Conservation (phyloP, 1,140 invertebrate genomes). For the Aporrectodea caliginosa region DNA sequence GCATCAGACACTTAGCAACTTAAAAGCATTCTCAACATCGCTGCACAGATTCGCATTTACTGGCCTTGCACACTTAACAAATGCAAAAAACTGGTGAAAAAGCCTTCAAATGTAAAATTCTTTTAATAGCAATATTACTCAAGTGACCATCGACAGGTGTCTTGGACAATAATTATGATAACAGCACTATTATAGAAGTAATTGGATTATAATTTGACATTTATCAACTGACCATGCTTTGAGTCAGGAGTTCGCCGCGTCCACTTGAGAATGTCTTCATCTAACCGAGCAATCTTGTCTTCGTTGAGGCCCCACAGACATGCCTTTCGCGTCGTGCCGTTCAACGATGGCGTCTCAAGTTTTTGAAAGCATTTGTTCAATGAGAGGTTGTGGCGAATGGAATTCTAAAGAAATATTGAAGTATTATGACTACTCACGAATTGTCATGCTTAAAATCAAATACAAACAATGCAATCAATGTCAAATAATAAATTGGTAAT, state of each 20-base stretch:
- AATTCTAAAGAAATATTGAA: conserved; percentile 63
- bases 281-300: conserved; percentile 89
- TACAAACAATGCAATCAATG: not conserved
- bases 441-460: not conserved
- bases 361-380: conserved; percentile 97
- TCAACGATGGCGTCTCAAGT: conserved; percentile 76
- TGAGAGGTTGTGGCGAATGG: conserved; percentile 90
- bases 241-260: conserved; percentile 78
- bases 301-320: conserved; percentile 96
- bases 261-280: conserved; percentile 95
- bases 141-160: no score
- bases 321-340: conserved; percentile 60
- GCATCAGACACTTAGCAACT: no score
- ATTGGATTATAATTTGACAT: no score
- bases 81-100: no score
- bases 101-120: no score
- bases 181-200: no score
- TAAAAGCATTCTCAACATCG: no score
- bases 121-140: no score
- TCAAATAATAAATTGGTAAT: not conserved
- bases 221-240: not conserved
- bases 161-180: no score
- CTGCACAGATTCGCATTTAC: no score
- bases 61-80: no score
- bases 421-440: not conserved